A percentile compares a stretch with the other conserved stretches of the same genome.
phyloP scores from a whole-genome alignment of 1,140 invertebrate genomes.

The Adelges cooleyi region DNA sequence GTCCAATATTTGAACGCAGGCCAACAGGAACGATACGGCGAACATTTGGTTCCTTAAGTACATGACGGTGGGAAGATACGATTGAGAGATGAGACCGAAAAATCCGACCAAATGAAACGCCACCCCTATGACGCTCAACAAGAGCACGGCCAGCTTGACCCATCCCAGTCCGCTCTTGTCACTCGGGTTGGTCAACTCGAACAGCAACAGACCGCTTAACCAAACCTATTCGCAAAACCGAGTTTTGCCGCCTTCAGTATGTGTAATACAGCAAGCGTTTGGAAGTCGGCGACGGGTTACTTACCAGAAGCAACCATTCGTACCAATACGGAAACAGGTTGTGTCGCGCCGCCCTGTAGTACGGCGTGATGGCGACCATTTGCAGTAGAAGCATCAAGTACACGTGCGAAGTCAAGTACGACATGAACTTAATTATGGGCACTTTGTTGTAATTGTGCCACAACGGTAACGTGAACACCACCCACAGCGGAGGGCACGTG shows the following conservation, averaged over 20 bases:
- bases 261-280: no score
- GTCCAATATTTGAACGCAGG: constrained; percentile 94
- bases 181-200: constrained; percentile 92
- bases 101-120: constrained; percentile 65
- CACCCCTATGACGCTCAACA: constrained; percentile 86
- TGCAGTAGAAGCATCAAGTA: constrained; percentile 89
- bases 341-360: constrained; percentile 64
- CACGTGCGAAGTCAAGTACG: constrained; percentile 94
- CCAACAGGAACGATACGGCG: constrained; percentile 82
- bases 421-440: constrained; percentile 99
- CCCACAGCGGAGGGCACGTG: constrained; percentile 88
- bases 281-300: no score
- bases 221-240: no score
- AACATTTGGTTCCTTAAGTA: constrained; percentile 94
- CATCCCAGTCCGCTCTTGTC: constrained; percentile 89
- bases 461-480: constrained; percentile 88
- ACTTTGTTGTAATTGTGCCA: constrained; percentile 91
- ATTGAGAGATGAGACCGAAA: constrained; percentile 50
- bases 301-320: constrained; percentile 80
- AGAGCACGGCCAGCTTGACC: constrained; percentile 80
- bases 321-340: constrained; percentile 59
- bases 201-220: constrained; percentile 87
- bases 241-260: no score
- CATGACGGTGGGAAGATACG: constrained; percentile 68
- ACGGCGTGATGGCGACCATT: constrained; percentile 80